Base-by-base conservation (phyloP, 1,140 invertebrate species). In the Cardiocondyla obscurior region DNA sequence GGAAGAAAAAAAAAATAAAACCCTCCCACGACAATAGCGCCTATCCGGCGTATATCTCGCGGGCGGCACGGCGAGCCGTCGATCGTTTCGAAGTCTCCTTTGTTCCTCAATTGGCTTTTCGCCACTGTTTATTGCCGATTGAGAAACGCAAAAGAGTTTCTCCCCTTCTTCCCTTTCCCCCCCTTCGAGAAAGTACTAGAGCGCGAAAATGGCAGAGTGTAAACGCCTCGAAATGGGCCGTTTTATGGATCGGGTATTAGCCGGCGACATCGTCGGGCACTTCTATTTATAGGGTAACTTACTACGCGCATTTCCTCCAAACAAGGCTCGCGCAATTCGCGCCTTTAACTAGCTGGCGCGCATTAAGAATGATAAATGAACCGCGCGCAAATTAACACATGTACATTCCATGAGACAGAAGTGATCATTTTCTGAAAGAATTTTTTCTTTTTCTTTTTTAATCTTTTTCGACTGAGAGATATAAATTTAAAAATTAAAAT, bases 201-300 rank as follows among this genome's bases (percentile, higher is more conserved):
- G 7, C 36, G 84, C 74, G 84, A 85, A 82, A 86, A 82, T 58
- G 67, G 36, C 36, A 51, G 28, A 74, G 70, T 28, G 72, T 85
- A 77, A 83, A 83, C 64, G 51, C 83, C 55, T 46, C 42, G 33
- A 64, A 87, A 83, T 64, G 46, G 53, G 14, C 36, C 67, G 62
- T 74, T 86, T 86, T 86, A 82, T 85, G 57, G 58, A 44, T 81
- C 74, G 62, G 44, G n/a, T 85, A 73, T 85, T 85, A 85, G 44
- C 62, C 62, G 58, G n/a, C 44, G 57, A 67, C 22, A 16, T 77
- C 72, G 30, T 53, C 36, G 22, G 19, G 30, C 44, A 60, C n/a
- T 22, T 60, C 57, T 64, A 69, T 85, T 85, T 70, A 55, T 65
- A 60, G 33, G 19, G 25, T 81, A 51, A 73, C 49, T 67, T 42